Evolutionary conservation across 2,797 vertebrate genomes (phyloP).

Genomic region (Cichlasoma orientale): DNA sequence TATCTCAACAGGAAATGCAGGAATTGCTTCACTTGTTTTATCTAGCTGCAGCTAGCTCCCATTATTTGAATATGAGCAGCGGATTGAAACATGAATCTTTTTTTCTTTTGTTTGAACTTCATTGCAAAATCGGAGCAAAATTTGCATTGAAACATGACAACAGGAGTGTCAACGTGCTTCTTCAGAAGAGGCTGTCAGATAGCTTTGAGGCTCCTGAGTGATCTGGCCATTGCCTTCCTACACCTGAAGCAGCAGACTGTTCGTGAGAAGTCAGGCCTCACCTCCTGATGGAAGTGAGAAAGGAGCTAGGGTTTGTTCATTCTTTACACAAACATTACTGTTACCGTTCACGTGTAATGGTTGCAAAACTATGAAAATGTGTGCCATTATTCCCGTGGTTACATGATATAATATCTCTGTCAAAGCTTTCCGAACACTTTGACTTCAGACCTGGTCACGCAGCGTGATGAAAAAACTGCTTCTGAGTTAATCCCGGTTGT

Average conservation of each 20-base stretch:
- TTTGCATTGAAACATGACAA: no score
- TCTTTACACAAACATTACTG: neutral
- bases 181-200: neutral
- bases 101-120: neutral
- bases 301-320: neutral
- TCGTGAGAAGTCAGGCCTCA: neutral
- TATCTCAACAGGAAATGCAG: neutral
- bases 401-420: neutral
- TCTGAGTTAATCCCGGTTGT: neutral
- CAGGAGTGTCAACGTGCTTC: neutral
- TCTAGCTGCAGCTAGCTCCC: neutral
- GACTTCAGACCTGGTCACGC: neutral
- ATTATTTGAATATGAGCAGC: neutral
- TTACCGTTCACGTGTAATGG: neutral
- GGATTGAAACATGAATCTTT: neutral
- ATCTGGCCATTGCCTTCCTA: no score
- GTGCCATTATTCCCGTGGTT: neutral
- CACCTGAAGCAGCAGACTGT: neutral
- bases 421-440: neutral
- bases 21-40: neutral
- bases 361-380: neutral
- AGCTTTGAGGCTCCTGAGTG: neutral
- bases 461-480: neutral
- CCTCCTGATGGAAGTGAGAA: neutral
- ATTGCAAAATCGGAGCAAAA: neutral